Evolutionary conservation across 2,888 invertebrate genomes (phyloP).

Genomic region (Gortyna flavago): DNA sequence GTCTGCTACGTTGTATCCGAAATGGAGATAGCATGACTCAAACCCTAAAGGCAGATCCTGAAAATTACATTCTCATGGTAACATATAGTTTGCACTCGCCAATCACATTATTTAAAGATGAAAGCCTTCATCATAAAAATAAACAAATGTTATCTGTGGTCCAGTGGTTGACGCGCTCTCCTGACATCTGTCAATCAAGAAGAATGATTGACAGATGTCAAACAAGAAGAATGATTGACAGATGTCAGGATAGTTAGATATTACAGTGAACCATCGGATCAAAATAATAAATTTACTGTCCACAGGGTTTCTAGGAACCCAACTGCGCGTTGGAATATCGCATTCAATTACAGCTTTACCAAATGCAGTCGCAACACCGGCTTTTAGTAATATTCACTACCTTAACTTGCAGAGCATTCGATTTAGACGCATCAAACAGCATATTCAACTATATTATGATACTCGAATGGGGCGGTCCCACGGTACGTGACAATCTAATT

Average conservation of each 20-base stretch:
- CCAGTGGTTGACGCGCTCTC: too few relatives aligned
- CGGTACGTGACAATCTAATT: slow-evolving; percentile 10
- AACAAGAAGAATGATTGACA: too few relatives aligned
- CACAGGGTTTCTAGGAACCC: background rate
- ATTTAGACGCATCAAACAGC: slow-evolving; percentile 29
- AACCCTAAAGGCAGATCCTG: background rate
- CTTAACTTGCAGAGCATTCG: slow-evolving; percentile 9
- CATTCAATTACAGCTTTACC: background rate
- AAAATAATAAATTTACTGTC: background rate
- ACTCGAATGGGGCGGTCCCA: slow-evolving; percentile 10
- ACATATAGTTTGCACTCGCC: background rate
- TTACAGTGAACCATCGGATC: background rate
- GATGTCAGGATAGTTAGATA: too few relatives aligned
- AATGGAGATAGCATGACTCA: slow-evolving; percentile 14
- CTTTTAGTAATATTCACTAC: slow-evolving; percentile 2
- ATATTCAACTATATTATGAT: slow-evolving; percentile 37
- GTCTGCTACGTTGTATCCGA: slow-evolving; percentile 10
- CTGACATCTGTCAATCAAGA: too few relatives aligned
- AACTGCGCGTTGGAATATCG: background rate
- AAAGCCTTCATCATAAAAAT: too few relatives aligned
- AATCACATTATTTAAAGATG: too few relatives aligned
- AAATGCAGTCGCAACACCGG: slow-evolving; percentile 4
- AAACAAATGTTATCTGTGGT: too few relatives aligned
- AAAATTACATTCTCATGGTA: background rate
- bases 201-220: too few relatives aligned